Percentiles rank a stretch among this genome's conserved stretches.
Conservation (phyloP, 2,888 invertebrate genomes). For the Hyposoter dolosus region DNA sequence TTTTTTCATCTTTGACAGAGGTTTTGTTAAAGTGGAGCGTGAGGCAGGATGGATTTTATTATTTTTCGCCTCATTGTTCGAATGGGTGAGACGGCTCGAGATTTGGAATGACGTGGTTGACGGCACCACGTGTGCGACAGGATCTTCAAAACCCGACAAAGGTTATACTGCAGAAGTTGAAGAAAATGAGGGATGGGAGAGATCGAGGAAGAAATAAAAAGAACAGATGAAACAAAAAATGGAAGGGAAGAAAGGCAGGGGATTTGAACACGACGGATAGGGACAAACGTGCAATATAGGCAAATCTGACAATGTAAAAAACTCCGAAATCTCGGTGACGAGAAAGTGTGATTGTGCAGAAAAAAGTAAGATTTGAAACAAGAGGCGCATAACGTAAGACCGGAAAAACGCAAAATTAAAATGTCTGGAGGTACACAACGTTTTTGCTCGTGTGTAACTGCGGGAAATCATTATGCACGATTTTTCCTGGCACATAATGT, state of each 20-base stretch:
- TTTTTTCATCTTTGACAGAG: background rate
- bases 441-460: background rate
- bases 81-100: conserved; percentile 49
- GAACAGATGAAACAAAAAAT: background rate
- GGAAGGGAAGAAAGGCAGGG: background rate
- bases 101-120: conserved; percentile 27
- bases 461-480: too few species aligned
- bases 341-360: conserved; percentile 34
- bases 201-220: background rate
- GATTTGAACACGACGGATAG: background rate
- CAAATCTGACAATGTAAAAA: conserved; percentile 39
- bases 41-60: conserved; percentile 70
- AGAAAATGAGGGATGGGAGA: background rate
- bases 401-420: conserved; percentile 18
- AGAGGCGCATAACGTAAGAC: background rate
- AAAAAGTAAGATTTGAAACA: background rate
- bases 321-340: conserved; percentile 28
- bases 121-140: conserved; percentile 40
- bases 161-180: conserved; percentile 14
- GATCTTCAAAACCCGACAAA: conserved; percentile 39
- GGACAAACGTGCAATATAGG: conserved; percentile 21
- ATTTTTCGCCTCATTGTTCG: conserved; percentile 68
- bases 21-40: conserved; percentile 5
- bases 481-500: too few species aligned
- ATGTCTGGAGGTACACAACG: background rate